Conservation (phyloP, 2,113 vertebrate species). For the Microcebus ravelobensis region DNA sequence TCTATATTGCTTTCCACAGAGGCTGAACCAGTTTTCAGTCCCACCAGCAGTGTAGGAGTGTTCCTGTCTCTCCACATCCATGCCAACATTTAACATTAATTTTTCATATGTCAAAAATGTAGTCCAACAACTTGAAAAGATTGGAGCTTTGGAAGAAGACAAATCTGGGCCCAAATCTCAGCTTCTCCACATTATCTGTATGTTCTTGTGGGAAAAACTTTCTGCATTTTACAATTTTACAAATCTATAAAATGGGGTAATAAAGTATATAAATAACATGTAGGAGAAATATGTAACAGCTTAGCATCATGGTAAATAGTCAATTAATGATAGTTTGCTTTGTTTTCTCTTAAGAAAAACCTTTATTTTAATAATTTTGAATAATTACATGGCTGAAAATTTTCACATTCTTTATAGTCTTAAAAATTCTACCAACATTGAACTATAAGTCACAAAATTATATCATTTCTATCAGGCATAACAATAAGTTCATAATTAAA, state of each 20-base stretch:
- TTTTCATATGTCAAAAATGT: neutral
- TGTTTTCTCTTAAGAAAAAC: neutral
- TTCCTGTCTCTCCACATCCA: no score
- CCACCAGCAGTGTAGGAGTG: no score
- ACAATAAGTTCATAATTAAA: neutral
- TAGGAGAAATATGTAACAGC: neutral
- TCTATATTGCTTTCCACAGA: no score
- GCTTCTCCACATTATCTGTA: neutral
- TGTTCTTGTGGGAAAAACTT: neutral
- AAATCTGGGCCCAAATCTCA: neutral
- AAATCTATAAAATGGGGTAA: neutral
- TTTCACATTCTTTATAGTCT: neutral
- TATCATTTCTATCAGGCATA: neutral
- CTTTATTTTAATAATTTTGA: conserved; percentile 7
- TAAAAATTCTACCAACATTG: neutral
- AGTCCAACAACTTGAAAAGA: neutral
- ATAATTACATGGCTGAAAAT: neutral
- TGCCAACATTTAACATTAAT: neutral
- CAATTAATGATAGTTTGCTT: neutral
- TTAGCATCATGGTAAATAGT: neutral
- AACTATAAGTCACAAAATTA: neutral
- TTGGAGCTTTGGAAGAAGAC: neutral
- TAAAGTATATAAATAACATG: neutral
- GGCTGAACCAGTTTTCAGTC: no score
- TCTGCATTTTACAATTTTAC: neutral